Conservation (phyloP, 2,113 vertebrate genomes). For the Siniperca chuatsi region DNA sequence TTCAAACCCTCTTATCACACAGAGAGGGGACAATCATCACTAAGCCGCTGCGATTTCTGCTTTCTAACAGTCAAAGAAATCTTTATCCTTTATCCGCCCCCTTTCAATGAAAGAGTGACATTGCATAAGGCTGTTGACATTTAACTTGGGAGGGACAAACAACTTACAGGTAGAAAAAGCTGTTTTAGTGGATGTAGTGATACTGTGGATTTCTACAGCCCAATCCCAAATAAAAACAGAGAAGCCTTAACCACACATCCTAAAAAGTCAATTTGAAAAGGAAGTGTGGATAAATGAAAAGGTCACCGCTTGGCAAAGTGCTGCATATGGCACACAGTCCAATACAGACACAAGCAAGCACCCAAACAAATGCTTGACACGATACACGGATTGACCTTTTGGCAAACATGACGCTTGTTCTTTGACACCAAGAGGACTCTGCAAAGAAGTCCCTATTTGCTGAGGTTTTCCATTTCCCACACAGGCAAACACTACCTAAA, state of each 20-base stretch:
- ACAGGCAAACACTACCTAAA: constrained; percentile 31
- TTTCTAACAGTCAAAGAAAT: constrained; percentile 13
- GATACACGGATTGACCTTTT: not conserved
- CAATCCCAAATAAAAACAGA: not conserved
- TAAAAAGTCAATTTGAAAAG: not conserved
- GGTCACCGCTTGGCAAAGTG: too few relatives aligned
- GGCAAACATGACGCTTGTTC: constrained; percentile 11
- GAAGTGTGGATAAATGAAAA: not conserved
- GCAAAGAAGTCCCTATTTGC: not conserved
- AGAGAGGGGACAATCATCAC: not conserved
- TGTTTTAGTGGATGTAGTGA: not conserved
- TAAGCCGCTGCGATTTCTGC: constrained; percentile 17
- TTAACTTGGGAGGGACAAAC: constrained; percentile 3
- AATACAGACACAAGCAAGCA: not conserved
- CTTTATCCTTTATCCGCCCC: not conserved
- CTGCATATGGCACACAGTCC: not conserved
- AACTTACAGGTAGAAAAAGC: not conserved
- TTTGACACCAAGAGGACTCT: not conserved
- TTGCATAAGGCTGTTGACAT: not conserved
- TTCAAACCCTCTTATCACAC: constrained; percentile 23
- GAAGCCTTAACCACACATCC: not conserved
- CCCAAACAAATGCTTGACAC: not conserved
- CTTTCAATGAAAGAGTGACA: not conserved
- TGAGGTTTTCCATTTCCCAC: constrained; percentile 20
- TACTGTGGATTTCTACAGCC: not conserved